Conservation (phyloP, 2,888 invertebrate species). For the Dinocampus coccinellae region DNA sequence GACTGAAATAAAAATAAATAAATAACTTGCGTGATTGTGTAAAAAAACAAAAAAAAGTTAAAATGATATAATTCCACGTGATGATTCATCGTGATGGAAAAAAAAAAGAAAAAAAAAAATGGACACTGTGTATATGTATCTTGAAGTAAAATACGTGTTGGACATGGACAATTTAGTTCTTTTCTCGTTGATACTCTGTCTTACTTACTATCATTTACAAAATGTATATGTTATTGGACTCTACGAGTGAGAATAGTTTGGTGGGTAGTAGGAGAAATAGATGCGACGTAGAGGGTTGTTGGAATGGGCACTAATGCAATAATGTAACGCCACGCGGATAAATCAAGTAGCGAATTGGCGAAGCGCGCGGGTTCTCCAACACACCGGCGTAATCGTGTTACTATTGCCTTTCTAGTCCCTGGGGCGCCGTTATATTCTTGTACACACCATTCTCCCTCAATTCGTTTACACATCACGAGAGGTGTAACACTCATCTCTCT, state of each 20-base stretch:
- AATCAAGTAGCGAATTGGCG: slow-evolving; percentile 62
- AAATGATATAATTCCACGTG: no score
- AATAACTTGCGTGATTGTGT: neutral
- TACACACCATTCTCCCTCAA: neutral
- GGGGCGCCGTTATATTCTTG: slow-evolving; percentile 61
- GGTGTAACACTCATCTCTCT: neutral
- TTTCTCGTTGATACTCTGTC: neutral
- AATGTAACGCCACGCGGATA: slow-evolving; percentile 63
- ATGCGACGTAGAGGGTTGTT: slow-evolving; percentile 36
- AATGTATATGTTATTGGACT: neutral
- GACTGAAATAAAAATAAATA: neutral
- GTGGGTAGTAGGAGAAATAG: slow-evolving; percentile 6
- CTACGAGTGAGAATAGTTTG: slow-evolving; percentile 14
- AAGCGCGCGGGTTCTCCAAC: slow-evolving; percentile 43
- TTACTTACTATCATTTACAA: neutral
- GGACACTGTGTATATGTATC: slow-evolving; percentile 40
- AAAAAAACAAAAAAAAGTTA: slow-evolving; percentile 47
- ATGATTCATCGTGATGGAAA: slow-evolving; percentile 55
- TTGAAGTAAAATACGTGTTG: neutral
- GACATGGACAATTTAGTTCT: neutral
- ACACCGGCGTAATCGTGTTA: slow-evolving; percentile 62
- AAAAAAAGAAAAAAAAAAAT: no score
- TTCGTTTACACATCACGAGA: neutral
- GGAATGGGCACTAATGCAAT: slow-evolving; percentile 65
- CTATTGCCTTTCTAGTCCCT: slow-evolving; percentile 53